Base-by-base conservation (phyloP, 64 coral and sea anemone genomes). In the Acropora tenuis region DNA sequence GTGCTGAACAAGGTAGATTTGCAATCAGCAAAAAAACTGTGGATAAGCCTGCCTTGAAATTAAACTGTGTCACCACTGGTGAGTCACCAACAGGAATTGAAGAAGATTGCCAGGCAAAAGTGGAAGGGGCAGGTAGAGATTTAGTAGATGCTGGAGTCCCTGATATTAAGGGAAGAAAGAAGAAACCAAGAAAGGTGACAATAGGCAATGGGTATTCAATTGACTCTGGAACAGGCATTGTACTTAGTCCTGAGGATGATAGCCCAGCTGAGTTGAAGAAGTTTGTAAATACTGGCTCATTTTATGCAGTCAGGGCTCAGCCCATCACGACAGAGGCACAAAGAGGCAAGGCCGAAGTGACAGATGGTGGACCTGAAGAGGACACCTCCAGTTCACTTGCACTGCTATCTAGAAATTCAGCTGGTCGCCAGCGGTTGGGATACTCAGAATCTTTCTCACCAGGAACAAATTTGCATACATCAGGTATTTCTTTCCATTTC, bases 161-260 rank as follows among this genome's bases (percentile, higher is more conserved):
- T 47, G 42, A 5, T 46, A 68, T 17, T 41, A 47, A 1, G 55
- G 47, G 18, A 68, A 84, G 18, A 68, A 84, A 84, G 15, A 40
- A 67, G 44, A 60, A 13, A 18, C 43, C 60, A 3, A 84, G n/a
- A 84, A 68, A 63, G 60, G 2, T 84, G 43, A 4, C 6, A 43
- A 42, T 67, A 18, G 16, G 3, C 41, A 84, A 67, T 4, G 12
- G 80, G 12, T 84, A 84, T n/a, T 84, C 80, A 8, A 18, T 84
- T 41, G 80, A 5, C 1, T 67, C 80, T 68, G 59, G 68, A 47
- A 18, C 80, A 47, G 60, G 10, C 41, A 43, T 84, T 17, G 60
- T 63, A 63, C 80, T 84, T 12, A 84, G 80, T 43, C 80, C 80
- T 67, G 80, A 84, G 18, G 80, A 84, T 17, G 60, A 63, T 12